Evolutionary conservation across 2,113 vertebrate genomes (phyloP), one percentile per base, ranked within the genome.

Genomic region (Callipepla squamata): DNA sequence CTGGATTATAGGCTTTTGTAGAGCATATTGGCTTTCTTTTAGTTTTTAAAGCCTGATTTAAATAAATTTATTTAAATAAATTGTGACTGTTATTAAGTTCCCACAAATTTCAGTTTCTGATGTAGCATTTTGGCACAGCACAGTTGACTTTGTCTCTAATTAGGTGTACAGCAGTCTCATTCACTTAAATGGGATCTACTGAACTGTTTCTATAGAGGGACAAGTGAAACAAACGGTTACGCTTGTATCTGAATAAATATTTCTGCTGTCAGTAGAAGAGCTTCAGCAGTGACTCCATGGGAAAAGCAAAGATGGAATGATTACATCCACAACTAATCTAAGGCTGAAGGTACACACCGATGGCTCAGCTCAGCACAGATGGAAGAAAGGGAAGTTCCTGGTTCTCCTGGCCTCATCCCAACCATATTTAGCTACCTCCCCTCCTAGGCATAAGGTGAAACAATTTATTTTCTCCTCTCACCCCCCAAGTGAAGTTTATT

Each of bases 21-120:
- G 2, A 53, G 28, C 61, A 13, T 84, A 85, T 59, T 86, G 7
- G 36, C 20, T 96, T 93, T 80, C 80, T 75, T 72, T 91, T 90
- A 80, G 68, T 78, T 68, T 83, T 81, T 90, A 42, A 90, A 81
- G 38, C 69, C 53, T 50, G 57, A 94, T 59, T 88, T 85, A 93
- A 96, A 88, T 85, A 72, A n/a, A n/a, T n/a, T n/a, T n/a, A n/a
- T n/a, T n/a, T n/a, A 91, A 90, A 92, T 72, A 80, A 85, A 91
- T 81, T 66, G 38, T 45, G 21, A 50, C 28, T 74, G 50, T 26
- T 63, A 86, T 94, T 90, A 80, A 67, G 69, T 78, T 86, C 85
- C 87, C 53, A 42, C 19, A 10, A 75, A 38, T 67, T 78, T 89
- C 23, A 90, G 48, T 57, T 81, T 61, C 86, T 80, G 36, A 94